A percentile compares a stretch with the other conserved stretches of the same genome.
These are phyloP conservation scores for Trigoniulus corallinus DNA, from an alignment of 1,140 invertebrate genomes.

Conservation along the genomic window DNA sequence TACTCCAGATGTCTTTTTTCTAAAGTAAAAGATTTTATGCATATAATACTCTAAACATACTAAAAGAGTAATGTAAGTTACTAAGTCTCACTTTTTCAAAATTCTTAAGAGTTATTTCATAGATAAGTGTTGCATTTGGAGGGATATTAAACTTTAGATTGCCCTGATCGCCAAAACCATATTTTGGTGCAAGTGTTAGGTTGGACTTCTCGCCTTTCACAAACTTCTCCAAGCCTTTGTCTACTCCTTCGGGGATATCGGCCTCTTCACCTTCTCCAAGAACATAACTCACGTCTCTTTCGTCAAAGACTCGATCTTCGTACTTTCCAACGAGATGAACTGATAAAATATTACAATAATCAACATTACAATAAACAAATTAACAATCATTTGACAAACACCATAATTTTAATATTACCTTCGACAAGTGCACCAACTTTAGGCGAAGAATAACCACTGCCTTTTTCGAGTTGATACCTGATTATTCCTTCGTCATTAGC, in stretches of 20 bases:
- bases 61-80: not conserved
- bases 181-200: slow-evolving; percentile 55
- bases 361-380: slow-evolving; percentile 1
- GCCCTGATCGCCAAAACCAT: slow-evolving; percentile 62
- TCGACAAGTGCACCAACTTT: slow-evolving; percentile 61
- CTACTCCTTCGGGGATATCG: slow-evolving; percentile 63
- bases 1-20: slow-evolving; percentile 58
- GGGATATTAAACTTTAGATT: slow-evolving; percentile 56
- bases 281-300: slow-evolving; percentile 59
- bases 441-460: slow-evolving; percentile 48
- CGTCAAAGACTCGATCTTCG: slow-evolving; percentile 46
- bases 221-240: slow-evolving; percentile 67
- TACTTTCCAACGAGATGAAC: slow-evolving; percentile 61
- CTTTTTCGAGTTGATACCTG: slow-evolving; percentile 46
- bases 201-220: slow-evolving; percentile 59
- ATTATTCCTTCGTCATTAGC: slow-evolving; percentile 67
- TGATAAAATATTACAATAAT: slow-evolving; percentile 24
- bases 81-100: slow-evolving; percentile 49
- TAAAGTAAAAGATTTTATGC: slow-evolving; percentile 19
- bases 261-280: slow-evolving; percentile 68
- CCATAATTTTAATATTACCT: slow-evolving; percentile 28
- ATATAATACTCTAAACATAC: not conserved
- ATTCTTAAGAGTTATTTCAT: slow-evolving; percentile 57
- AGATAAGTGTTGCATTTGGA: slow-evolving; percentile 56
- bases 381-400: not conserved